Evolutionary conservation across 1,140 invertebrate species (phyloP), one percentile per base, ranked within the genome.

Genomic region (Aphidius gifuensis): DNA sequence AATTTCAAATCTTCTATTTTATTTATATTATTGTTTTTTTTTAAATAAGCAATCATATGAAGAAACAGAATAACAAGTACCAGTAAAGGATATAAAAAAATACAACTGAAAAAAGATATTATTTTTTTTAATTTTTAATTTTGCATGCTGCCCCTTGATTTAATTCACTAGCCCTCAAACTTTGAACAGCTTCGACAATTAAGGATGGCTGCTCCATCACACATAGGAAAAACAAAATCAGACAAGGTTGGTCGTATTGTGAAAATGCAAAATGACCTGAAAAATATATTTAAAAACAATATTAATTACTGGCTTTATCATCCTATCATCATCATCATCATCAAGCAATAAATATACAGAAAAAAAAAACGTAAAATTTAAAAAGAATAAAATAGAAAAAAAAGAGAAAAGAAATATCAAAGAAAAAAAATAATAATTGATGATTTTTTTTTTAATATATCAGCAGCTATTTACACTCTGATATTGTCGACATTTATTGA

Each of bases 191-290:
- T 93, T 82, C 84, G 88, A 75, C 84, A 86, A 69, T 83, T 93
- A 63, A 86, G 90, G 75, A 87, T 90, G 83, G 90, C 90, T 57
- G 90, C 90, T 68, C 91, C 91, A 32, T 93, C 91, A 69, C 86
- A 92, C 85, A 77, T 90, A 77, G 85, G 86, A 77, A 93, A 88
- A 86, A 92, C 87, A 71, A 92, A 91, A 81, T 93, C 91, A 6
- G 89, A 90, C 71, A 92, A 94, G 91, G 92, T 93, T 85, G 83
- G 80, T 81, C 68, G 47, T 43, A 56, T n/a, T 45, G n/a, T n/a
- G n/a, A 56, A 9, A 46, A 9, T 11, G 7, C 23, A 32, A 32
- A 46, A 9, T n/a, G 5, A 46, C 7, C n/a, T 46, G 7, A n/a
- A 46, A 5, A 46, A 11, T 46, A 11, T 46, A 46, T 46, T 46